Evolutionary conservation across 2,113 vertebrate species (phyloP).

Genomic region (Dasyornis broadbenti): DNA sequence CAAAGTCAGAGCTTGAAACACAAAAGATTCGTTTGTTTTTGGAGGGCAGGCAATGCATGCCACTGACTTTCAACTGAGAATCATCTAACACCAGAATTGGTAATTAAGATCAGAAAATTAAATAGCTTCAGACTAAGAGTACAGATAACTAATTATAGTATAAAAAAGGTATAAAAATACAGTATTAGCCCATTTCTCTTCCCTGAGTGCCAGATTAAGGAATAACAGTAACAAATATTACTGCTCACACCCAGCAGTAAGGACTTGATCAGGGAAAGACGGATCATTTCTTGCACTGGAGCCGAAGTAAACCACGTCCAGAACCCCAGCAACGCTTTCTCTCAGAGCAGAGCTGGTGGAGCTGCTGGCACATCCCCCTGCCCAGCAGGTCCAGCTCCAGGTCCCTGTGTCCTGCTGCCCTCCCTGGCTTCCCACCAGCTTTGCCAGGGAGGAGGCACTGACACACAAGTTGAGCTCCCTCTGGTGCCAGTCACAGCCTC

Average conservation of each 20-base stretch:
- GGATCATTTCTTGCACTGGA: background rate
- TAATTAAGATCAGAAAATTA: background rate
- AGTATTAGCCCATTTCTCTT: background rate
- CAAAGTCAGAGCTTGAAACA: background rate
- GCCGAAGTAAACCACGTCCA: background rate
- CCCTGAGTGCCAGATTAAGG: background rate
- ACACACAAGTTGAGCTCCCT: background rate
- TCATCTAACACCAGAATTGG: background rate
- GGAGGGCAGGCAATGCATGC: background rate
- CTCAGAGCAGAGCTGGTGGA: background rate
- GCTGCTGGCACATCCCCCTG: background rate
- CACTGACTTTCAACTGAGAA: background rate
- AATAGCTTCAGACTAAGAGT: background rate
- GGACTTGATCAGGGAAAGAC: background rate
- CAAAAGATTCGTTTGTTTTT: rapidly evolving
- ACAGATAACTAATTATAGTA: background rate
- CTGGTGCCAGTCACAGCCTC: background rate
- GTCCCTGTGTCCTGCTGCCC: rapidly evolving
- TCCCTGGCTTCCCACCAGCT: background rate
- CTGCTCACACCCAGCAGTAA: background rate
- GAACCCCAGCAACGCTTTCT: background rate
- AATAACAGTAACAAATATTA: background rate
- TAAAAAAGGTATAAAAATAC: background rate
- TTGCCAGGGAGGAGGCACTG: background rate
- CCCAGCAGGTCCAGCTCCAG: background rate